Conservation (phyloP, 2,797 vertebrate species). For the Acrocephalus scirpaceus region DNA sequence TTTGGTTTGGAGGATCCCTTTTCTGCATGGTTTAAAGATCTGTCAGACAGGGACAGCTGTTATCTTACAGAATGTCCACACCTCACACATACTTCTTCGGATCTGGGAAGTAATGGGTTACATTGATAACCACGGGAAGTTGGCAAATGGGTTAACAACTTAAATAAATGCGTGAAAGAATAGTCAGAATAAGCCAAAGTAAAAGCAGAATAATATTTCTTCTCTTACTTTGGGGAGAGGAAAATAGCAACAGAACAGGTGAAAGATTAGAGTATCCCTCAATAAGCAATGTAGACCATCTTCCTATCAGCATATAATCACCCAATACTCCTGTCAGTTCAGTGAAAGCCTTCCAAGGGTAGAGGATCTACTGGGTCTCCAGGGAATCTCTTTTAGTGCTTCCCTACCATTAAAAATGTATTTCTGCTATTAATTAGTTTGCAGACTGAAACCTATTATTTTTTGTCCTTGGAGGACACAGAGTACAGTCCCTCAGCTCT, state of each 20-base stretch:
- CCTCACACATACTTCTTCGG: background rate
- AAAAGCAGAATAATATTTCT: background rate
- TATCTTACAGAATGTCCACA: background rate
- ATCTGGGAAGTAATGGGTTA: background rate
- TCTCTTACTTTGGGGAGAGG: background rate
- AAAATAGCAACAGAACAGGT: background rate
- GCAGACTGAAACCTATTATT: background rate
- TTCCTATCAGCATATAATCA: background rate
- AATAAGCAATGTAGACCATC: background rate
- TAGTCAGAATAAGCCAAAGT: background rate
- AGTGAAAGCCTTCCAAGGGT: background rate
- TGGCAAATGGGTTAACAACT: background rate
- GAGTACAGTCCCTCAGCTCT: background rate
- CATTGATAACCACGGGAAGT: background rate
- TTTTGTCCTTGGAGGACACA: background rate
- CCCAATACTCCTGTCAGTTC: background rate
- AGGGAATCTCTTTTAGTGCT: background rate
- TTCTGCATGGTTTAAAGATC: background rate
- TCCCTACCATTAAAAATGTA: background rate
- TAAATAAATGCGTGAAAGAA: background rate
- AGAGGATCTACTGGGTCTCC: background rate
- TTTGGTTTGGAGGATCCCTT: background rate
- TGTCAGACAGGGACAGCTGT: background rate
- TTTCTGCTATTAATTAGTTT: background rate
- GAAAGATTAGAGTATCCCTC: background rate